A percentile compares a stretch with the other conserved stretches of the same genome.
phyloP scores from a whole-genome alignment of 2,888 invertebrate genomes.

The Polyploca ridens region DNA sequence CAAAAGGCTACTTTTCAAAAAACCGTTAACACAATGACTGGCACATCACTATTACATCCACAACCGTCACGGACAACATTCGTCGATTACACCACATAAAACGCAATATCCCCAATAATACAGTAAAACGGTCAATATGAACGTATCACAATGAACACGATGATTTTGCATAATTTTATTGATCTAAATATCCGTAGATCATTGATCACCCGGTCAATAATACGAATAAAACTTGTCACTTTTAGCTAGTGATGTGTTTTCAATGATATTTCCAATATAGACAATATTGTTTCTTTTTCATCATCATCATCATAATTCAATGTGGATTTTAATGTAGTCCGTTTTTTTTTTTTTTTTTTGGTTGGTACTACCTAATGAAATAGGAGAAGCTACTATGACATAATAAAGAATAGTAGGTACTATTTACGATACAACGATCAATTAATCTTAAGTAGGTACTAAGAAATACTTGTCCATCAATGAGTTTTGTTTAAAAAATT shows the following conservation, averaged over 20 bases:
- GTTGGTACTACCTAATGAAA: too few species aligned
- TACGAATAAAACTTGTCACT: slow-evolving; percentile 70
- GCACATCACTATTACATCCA: slow-evolving; percentile 27
- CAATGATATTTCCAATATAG: too few species aligned
- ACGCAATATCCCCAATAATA: slow-evolving; percentile 50
- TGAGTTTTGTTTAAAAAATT: too few species aligned
- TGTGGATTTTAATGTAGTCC: too few species aligned
- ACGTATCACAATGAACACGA: slow-evolving; percentile 60
- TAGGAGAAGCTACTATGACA: too few species aligned
- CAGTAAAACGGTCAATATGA: slow-evolving; percentile 71
- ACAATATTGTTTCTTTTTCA: too few species aligned
- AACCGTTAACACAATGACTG: slow-evolving; percentile 43
- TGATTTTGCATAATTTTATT: slow-evolving; percentile 84
- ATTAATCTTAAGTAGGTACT: too few species aligned
- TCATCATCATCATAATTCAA: too few species aligned
- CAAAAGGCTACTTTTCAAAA: slow-evolving; percentile 17
- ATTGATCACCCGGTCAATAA: slow-evolving; percentile 80
- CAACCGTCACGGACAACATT: slow-evolving; percentile 30
- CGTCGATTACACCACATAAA: slow-evolving; percentile 35
- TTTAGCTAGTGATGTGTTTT: slow-evolving; percentile 46
- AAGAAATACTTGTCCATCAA: too few species aligned
- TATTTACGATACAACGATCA: too few species aligned
- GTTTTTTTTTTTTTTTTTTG: too few species aligned
- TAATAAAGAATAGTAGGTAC: too few species aligned
- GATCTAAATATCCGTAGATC: slow-evolving; percentile 79